phyloP scores from a whole-genome alignment of 2,797 vertebrate genomes.

The Ammospiza maritima region DNA sequence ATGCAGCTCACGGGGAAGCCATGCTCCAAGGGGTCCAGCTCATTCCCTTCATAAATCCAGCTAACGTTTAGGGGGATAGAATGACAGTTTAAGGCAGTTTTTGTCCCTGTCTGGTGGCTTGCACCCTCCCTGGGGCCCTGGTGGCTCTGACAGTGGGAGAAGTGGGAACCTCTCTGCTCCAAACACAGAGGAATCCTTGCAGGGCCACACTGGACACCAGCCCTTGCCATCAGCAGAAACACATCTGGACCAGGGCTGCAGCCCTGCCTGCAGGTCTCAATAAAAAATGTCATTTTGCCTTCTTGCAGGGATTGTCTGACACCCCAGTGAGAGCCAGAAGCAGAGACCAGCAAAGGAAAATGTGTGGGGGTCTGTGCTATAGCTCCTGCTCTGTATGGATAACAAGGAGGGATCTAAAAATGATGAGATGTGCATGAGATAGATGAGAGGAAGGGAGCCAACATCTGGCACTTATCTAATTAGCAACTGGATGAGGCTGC shows the following conservation, averaged over 20 bases:
- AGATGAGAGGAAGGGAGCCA: not conserved
- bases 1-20: not conserved
- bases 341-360: not conserved
- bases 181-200: not conserved
- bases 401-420: not conserved
- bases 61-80: not conserved
- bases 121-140: not conserved
- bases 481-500: slow-evolving; percentile 37
- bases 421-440: not conserved
- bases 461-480: slow-evolving; percentile 50
- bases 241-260: not conserved
- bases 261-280: not conserved
- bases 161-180: not conserved
- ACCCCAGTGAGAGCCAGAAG: not conserved
- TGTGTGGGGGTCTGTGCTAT: not conserved
- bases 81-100: not conserved
- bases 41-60: not conserved
- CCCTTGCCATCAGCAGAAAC: not conserved
- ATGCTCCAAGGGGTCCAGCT: not conserved
- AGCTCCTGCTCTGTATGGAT: not conserved
- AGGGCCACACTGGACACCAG: not conserved
- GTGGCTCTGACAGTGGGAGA: not conserved
- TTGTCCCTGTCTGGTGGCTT: not conserved
- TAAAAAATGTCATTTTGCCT: not conserved
- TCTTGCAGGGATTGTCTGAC: not conserved